Evolutionary conservation across 2,113 vertebrate species (phyloP).

Genomic region (Erinaceus europaeus): DNA sequence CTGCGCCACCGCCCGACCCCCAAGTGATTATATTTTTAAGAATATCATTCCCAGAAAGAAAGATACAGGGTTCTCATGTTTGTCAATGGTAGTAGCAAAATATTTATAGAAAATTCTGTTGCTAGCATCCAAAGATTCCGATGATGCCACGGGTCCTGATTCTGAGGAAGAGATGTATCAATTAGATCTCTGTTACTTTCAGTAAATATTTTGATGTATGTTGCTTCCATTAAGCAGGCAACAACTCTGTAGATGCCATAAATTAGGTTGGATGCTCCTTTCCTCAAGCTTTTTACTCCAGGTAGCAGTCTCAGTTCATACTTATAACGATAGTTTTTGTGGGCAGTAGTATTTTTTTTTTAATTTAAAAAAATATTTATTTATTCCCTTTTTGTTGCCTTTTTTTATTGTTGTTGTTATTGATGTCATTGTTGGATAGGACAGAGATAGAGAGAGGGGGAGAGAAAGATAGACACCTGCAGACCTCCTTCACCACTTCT

Average conservation of each 20-base stretch:
- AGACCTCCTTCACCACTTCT: too few relatives aligned
- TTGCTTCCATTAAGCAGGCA: neutral
- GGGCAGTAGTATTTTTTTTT: neutral
- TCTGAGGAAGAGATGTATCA: neutral
- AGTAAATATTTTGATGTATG: slow-evolving; percentile 13
- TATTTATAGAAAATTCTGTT: neutral
- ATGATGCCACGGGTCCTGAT: neutral
- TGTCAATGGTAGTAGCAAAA: slow-evolving; percentile 3
- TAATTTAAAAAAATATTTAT: too few relatives aligned
- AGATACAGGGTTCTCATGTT: neutral
- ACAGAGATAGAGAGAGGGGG: too few relatives aligned
- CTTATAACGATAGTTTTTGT: slow-evolving; percentile 2
- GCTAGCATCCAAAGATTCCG: neutral
- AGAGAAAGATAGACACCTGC: too few relatives aligned
- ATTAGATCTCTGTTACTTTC: slow-evolving; percentile 17
- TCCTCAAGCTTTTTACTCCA: neutral
- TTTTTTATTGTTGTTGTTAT: too few relatives aligned
- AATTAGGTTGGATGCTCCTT: slow-evolving; percentile 32
- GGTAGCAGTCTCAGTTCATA: neutral
- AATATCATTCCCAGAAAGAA: slow-evolving; percentile 10
- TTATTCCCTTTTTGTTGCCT: too few relatives aligned
- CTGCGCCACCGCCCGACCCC: too few relatives aligned
- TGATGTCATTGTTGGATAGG: too few relatives aligned
- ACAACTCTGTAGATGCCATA: neutral
- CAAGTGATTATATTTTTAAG: neutral